Evolutionary conservation across 2,888 invertebrate species (phyloP), one percentile per base, ranked within the genome.

Genomic region (Flexamia atlantica): DNA sequence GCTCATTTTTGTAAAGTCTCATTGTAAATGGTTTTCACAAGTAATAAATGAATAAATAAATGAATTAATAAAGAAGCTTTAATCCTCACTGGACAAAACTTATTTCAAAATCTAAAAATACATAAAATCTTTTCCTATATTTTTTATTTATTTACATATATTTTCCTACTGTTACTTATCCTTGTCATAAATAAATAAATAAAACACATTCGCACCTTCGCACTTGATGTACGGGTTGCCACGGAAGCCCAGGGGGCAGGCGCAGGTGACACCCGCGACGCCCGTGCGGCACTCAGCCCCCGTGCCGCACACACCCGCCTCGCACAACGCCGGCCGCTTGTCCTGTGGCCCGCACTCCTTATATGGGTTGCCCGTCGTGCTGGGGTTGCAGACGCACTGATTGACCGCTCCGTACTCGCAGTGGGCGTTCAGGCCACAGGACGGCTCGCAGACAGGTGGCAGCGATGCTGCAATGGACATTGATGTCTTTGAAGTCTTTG

Each of bases 191-290:
- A n/a, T n/a, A n/a, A n/a, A n/a, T n/a, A n/a, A n/a, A n/a, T n/a
- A n/a, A n/a, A n/a, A n/a, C n/a, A n/a, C n/a, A n/a, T n/a, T n/a
- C n/a, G n/a, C n/a, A 91, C 91, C 97, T 88, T 94, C 93, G 89
- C 98, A 98, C 86, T 94, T 93, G 84, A 97, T 93, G 89, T 96
- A 97, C 0, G 97, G 96, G 91, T 98, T 97, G 86, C 98, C 98
- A 84, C 94, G 92, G 89, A 94, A 96, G 32, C 97, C 97, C 64
- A 94, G 93, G 17, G 95, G 95, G 88, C 98, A 98, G 40, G 95
- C 90, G 89, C 98, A 98, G 89, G 95, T 95, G 10, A 97, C 93
- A 74, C 94, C 94, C 85, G 94, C 94, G 85, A 92, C 92, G 36
- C 94, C 94, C 88, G 96, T 94, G 87, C 93, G 94, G 88, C 98